Base-by-base conservation (phyloP, 1,140 invertebrate genomes). In the Aphis gossypii region DNA sequence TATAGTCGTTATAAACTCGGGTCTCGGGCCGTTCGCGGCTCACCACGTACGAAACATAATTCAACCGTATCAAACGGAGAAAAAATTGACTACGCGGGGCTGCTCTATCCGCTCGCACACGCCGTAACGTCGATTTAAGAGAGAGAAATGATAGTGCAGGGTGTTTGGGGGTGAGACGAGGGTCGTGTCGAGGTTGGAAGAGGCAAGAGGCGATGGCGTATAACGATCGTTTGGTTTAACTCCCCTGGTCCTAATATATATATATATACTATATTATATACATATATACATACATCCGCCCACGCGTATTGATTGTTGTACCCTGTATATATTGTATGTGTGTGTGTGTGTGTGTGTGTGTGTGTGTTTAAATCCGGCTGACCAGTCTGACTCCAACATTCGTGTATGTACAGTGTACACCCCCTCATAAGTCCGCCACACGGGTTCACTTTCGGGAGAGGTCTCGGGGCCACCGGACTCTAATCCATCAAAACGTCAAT, bases 401-500 rank as follows among this genome's bases (percentile, higher is more conserved):
- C 30, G 8, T 30, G 84, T 83, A 38, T 35, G 14, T 83, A 21
- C 35, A 35, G 35, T 35, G 35, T 38, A 25, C 8, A 21, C 25
- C 4, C 83, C 14, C 48, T 14, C 14, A 51, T 51, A 46, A 46
- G 23, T 4, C 9, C 82, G 18, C 38, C 20, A 20, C 35, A 0
- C 11, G 14, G 18, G n/a, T 35, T 21, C 25, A 7, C 14, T 90
- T 90, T 90, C 23, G 38, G 41, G 21, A 76, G 60, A 46, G 56
- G n/a, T 56, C 38, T 91, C 30, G 38, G 41, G 60, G 41, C 21
- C 88, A 54, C 35, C 90, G 9, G 25, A 35, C 41, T 46, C 48
- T 82, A 76, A 92, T 92, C 90, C 56, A 92, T 92, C 90, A 92
- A 90, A 92, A 92, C 90, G 90, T 92, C 90, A 92, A 82, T 92